Conservation (phyloP, 2,113 vertebrate species). For the Upupa epops region DNA sequence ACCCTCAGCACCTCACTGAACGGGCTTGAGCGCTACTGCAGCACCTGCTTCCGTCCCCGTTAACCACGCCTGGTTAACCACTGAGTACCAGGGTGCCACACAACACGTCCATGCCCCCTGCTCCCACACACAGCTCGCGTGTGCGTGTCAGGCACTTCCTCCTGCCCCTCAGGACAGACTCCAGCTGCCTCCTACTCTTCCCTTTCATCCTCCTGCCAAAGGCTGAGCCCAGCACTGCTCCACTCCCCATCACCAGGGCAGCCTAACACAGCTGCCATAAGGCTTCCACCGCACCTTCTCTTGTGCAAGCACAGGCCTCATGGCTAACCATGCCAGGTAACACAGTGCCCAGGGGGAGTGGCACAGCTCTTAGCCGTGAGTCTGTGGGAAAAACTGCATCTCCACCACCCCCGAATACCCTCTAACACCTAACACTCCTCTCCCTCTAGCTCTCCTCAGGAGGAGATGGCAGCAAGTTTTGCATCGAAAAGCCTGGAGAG, state of each 20-base stretch:
- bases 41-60: accelerated
- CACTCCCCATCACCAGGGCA: neutral
- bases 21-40: neutral
- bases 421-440: neutral
- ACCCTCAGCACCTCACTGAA: accelerated
- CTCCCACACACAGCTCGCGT: accelerated
- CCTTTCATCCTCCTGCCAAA: neutral
- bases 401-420: neutral
- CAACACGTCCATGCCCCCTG: accelerated
- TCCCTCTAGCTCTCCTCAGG: accelerated
- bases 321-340: accelerated
- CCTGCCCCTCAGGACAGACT: neutral
- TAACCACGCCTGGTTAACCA: accelerated
- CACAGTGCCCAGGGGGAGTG: accelerated
- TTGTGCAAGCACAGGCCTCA: accelerated
- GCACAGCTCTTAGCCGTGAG: neutral
- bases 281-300: neutral
- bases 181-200: neutral
- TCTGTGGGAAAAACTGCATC: accelerated
- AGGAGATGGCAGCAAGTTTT: neutral
- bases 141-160: neutral
- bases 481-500: neutral
- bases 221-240: too few relatives aligned
- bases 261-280: neutral
- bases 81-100: neutral